Evolutionary conservation across 2,113 vertebrate species (phyloP), one percentile per base, ranked within the genome.

Genomic region (Leptobrachium ailaonicum): DNA sequence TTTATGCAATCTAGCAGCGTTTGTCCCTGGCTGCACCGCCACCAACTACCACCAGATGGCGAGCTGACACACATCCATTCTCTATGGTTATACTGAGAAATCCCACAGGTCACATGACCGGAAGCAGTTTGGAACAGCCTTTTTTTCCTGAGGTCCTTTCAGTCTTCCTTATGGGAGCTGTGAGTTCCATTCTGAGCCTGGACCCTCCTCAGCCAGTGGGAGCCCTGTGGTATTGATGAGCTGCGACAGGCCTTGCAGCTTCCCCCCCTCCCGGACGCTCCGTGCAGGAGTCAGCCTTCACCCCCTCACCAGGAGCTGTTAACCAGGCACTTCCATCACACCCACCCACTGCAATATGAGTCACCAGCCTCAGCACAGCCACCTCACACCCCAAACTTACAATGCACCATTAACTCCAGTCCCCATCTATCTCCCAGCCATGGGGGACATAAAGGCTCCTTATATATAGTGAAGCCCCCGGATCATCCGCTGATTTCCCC

Each of bases 281-380:
- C 71, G 41, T 13, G 53, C 40, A 60, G 10, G 13, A 9, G 8
- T 47, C n/a, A 3, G 11, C 72, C 60, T 12, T 76, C 8, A 56
- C 41, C 75, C 20, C 13, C 8, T 41, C 41, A 64, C 40, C 13
- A 41, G 11, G 54, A 58, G 71, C 53, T 54, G 63, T 60, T 44
- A 14, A 2, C 41, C 11, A 41, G 12, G n/a, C 68, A 45, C 44
- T 12, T 56, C 32, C 44, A 40, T 7, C 43, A 60, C 76, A 44
- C 75, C 53, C 66, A 68, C 75, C 43, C 66, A 60, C 64, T 32
- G 76, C 76, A 77, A 69, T 62, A 77, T 77, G 76, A 70, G 66
- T 62, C 76, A 60, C 76, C 76, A 40, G n/a, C 40, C 66, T 41
- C 75, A 44, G 72, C 41, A 3, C 56, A 63, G 64, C 14, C 13